A percentile compares a stretch with the other conserved stretches of the same genome.
Evolutionary conservation across 2,113 vertebrate species (phyloP).

Genomic region (Phycodurus eques): DNA sequence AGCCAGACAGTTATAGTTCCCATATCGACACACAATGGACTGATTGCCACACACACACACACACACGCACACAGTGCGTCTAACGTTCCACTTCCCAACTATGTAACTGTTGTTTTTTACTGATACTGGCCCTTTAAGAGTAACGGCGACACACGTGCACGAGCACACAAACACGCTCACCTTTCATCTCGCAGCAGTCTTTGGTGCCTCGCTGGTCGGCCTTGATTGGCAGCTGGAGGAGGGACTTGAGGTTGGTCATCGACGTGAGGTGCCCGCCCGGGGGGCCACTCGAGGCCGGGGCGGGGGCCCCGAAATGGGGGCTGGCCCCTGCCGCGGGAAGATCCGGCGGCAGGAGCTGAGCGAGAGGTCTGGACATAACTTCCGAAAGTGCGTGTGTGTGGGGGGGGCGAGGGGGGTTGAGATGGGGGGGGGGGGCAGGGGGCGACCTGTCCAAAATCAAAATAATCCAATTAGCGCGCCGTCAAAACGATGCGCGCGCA

Average conservation of each 20-base stretch:
- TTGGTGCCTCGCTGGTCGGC: constrained; percentile 72
- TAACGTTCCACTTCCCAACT: too few species aligned
- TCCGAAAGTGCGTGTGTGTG: constrained; percentile 4
- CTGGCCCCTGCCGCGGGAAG: constrained; percentile 71
- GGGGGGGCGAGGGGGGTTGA: too few species aligned
- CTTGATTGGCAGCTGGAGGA: constrained; percentile 79
- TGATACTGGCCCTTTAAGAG: neutral
- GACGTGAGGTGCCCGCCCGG: constrained; percentile 73
- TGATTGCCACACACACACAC: too few species aligned
- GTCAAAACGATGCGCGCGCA: constrained; percentile 41
- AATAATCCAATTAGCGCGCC: constrained; percentile 63
- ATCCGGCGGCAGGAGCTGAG: constrained; percentile 74
- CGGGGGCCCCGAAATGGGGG: constrained; percentile 71
- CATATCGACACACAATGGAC: too few species aligned
- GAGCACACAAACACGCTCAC: constrained; percentile 50
- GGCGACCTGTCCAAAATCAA: constrained; percentile 31
- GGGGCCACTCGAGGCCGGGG: constrained; percentile 58
- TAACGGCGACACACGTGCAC: constrained; percentile 11
- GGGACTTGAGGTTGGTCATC: constrained; percentile 77
- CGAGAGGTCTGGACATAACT: constrained; percentile 76
- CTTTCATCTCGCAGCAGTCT: constrained; percentile 78
- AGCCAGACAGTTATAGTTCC: too few species aligned
- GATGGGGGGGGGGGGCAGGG: neutral
- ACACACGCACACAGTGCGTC: too few species aligned
- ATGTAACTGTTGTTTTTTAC: too few species aligned